phyloP scores from a whole-genome alignment of 2,888 invertebrate species.

The Priocnemis perturbator region DNA sequence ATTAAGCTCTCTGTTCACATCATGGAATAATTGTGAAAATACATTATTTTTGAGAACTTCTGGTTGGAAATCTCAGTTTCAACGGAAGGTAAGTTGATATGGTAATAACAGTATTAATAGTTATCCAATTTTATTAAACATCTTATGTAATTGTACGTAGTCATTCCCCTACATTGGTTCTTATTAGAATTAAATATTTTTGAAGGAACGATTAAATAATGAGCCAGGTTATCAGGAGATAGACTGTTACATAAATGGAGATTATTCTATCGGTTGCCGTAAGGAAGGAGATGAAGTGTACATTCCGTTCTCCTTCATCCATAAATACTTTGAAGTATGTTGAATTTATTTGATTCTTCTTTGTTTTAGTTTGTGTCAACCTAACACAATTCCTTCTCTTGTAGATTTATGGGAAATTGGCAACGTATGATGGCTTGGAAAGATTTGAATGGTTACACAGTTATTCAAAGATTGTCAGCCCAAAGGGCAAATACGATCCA shows the following conservation, averaged over 20 bases:
- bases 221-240: conserved; percentile 81
- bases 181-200: not conserved
- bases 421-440: conserved; percentile 83
- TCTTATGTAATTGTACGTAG: not conserved
- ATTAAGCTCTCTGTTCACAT: conserved; percentile 82
- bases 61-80: conserved; percentile 69
- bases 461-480: conserved; percentile 92
- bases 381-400: not conserved
- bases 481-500: conserved; percentile 92
- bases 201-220: conserved; percentile 51
- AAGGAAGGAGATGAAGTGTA: conserved; percentile 91
- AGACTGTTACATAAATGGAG: conserved; percentile 93
- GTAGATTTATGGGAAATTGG: conserved; percentile 90
- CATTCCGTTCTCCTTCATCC: conserved; percentile 93
- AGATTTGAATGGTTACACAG: conserved; percentile 97
- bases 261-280: conserved; percentile 87
- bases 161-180: not conserved
- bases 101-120: not conserved
- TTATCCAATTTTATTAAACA: not conserved
- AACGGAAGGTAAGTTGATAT: conserved; percentile 63
- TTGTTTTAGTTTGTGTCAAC: not conserved
- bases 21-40: conserved; percentile 87
- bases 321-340: conserved; percentile 93
- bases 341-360: conserved; percentile 3
- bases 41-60: conserved; percentile 70